A percentile compares a stretch with the other conserved stretches of the same genome.
phyloP scores from a whole-genome alignment of 2,113 vertebrate species.

The Misgurnus anguillicaudatus region DNA sequence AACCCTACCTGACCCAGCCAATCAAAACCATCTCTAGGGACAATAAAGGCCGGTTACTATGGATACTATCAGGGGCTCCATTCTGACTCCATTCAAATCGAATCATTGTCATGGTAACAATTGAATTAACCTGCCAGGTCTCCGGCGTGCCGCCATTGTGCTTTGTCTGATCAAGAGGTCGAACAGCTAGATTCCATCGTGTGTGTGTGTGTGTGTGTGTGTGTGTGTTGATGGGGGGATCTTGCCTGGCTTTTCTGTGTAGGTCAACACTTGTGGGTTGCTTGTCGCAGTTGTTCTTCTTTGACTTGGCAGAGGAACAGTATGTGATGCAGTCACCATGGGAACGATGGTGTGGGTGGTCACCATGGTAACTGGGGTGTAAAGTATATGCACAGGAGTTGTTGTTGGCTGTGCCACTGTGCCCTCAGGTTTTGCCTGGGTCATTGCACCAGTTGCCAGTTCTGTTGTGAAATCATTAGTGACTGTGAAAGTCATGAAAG shows the following conservation, averaged over 20 bases:
- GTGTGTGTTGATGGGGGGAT: background rate
- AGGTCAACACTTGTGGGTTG: slow-evolving; percentile 9
- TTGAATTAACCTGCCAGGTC: slow-evolving; percentile 29
- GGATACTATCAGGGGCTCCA: slow-evolving; percentile 58
- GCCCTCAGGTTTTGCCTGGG: background rate
- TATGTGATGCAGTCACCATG: background rate
- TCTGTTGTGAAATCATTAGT: slow-evolving; percentile 16
- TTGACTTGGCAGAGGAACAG: background rate
- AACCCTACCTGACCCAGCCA: slow-evolving; percentile 53
- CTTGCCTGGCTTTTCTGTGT: slow-evolving; percentile 56
- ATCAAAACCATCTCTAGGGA: slow-evolving; percentile 39
- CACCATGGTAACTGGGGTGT: background rate
- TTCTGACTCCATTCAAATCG: slow-evolving; percentile 43
- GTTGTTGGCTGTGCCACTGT: background rate
- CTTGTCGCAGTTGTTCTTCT: background rate
- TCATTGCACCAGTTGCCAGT: background rate
- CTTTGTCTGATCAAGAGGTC: slow-evolving; percentile 28
- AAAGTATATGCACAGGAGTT: background rate
- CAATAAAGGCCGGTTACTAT: slow-evolving; percentile 56
- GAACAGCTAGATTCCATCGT: slow-evolving; percentile 14
- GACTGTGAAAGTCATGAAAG: background rate
- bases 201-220: slow-evolving; percentile 3
- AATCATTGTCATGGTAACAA: slow-evolving; percentile 44
- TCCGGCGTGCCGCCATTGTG: background rate
- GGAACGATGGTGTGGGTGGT: background rate